Evolutionary conservation across 1,140 invertebrate genomes (phyloP).

Genomic region (Aphaenogaster floridana): DNA sequence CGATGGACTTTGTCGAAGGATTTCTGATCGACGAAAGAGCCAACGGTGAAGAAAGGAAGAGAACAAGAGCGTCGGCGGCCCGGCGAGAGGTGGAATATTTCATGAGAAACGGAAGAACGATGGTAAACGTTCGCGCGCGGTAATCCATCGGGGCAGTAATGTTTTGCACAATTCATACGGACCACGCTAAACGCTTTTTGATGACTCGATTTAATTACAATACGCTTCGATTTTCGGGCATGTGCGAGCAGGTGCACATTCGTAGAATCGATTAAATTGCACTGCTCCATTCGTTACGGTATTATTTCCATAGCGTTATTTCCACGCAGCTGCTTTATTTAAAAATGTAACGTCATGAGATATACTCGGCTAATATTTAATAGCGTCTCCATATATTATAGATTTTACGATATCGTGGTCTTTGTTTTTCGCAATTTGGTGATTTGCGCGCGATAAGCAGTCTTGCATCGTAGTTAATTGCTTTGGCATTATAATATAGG

Average conservation of each 20-base stretch:
- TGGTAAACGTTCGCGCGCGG: slow-evolving; percentile 43
- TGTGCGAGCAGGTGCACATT: slow-evolving; percentile 11
- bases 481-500: not conserved
- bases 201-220: slow-evolving; percentile 61
- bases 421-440: not conserved
- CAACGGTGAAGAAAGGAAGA: slow-evolving; percentile 17
- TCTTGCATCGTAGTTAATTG: not conserved
- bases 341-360: slow-evolving; percentile 19
- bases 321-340: not conserved
- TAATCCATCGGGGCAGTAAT: slow-evolving; percentile 56
- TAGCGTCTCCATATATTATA: not conserved
- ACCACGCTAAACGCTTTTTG: slow-evolving; percentile 50
- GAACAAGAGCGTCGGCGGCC: slow-evolving; percentile 4
- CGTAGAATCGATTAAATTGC: slow-evolving; percentile 51
- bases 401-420: not conserved
- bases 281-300: slow-evolving; percentile 11
- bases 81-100: slow-evolving; percentile 50
- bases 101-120: slow-evolving; percentile 47
- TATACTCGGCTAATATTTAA: not conserved
- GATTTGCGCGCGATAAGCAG: not conserved
- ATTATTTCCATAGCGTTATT: slow-evolving; percentile 35
- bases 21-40: slow-evolving; percentile 52
- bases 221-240: slow-evolving; percentile 50
- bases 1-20: slow-evolving; percentile 43
- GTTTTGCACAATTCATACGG: slow-evolving; percentile 60